Percentiles rank a stretch among this genome's conserved stretches.
Evolutionary conservation across 2,888 invertebrate species (phyloP).

Genomic region (Biston betularia): DNA sequence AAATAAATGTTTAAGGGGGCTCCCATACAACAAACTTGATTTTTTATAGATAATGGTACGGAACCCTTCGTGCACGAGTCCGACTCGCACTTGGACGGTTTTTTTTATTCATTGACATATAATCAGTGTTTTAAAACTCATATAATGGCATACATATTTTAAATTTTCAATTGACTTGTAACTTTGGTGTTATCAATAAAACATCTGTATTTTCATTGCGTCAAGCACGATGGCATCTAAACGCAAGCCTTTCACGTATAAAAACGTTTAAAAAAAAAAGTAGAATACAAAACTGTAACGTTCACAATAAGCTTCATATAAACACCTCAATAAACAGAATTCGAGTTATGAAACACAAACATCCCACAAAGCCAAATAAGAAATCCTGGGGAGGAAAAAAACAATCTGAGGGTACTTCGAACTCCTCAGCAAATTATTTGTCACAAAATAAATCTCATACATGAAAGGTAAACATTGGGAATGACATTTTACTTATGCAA

Average conservation of each 20-base stretch:
- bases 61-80: too few relatives aligned
- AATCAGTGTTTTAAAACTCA: too few relatives aligned
- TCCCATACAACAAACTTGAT: too few relatives aligned
- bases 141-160: too few relatives aligned
- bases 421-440: constrained; percentile 15
- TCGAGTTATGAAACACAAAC: constrained; percentile 12
- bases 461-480: constrained; percentile 9
- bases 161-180: too few relatives aligned
- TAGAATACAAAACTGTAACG: neutral
- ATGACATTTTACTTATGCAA: constrained; percentile 16
- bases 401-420: constrained; percentile 12
- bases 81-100: too few relatives aligned
- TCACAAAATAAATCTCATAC: constrained; percentile 22
- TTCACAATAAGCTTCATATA: neutral
- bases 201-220: too few relatives aligned
- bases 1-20: too few relatives aligned
- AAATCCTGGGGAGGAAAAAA: constrained; percentile 16
- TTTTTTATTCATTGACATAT: too few relatives aligned
- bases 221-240: neutral
- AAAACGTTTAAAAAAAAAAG: neutral
- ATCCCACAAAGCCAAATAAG: constrained; percentile 5
- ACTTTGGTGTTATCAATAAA: too few relatives aligned
- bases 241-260: neutral
- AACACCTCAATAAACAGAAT: neutral
- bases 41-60: too few relatives aligned